Evolutionary conservation across 2,888 invertebrate genomes (phyloP), one percentile per base, ranked within the genome.

Genomic region (Dasysyrphus tricinctus): DNA sequence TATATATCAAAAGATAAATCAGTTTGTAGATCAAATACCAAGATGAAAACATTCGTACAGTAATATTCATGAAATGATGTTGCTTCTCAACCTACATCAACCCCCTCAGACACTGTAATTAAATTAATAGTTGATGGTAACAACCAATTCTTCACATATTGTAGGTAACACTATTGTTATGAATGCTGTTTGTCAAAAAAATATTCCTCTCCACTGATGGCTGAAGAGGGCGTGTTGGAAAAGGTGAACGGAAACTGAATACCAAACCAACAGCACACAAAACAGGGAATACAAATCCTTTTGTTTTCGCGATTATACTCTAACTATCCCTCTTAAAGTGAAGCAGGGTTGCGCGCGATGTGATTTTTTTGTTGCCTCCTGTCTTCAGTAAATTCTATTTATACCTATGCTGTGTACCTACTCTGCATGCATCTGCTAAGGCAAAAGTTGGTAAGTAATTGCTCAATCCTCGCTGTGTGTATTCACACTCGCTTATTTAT

Each of bases 201-300:
- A 63, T 32, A 70, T n/a, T 57, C 57, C 65, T 44, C 42, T 59
- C 34, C 49, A 54, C 49, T 69, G 61, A 61, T 42, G 44, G 16
- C 37, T 56, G 69, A 69, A 65, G 85, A 70, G 74, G 85, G 85
- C 85, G 85, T 85, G 85, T 57, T 81, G 69, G 63, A 63, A 83
- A 85, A 85, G 85, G 85, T 85, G 85, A 85, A 81, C 81, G 81
- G 85, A 85, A 85, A 85, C 70, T 81, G 74, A 85, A 85, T 85
- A 74, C 78, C 76, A 77, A 54, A 59, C 78, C 76, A 80, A 56
- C 77, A 56, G 54, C 49, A 67, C 73, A 74, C 42, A 74, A 74
- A 63, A 76, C 56, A 69, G 61, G 77, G 57, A 85, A 85, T 44
- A 85, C 47, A 81, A 85, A 81, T 85, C 85, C 85, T 85, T 80